phyloP scores from a whole-genome alignment of 2,797 vertebrate species.

The Ctenopoma multispine region DNA sequence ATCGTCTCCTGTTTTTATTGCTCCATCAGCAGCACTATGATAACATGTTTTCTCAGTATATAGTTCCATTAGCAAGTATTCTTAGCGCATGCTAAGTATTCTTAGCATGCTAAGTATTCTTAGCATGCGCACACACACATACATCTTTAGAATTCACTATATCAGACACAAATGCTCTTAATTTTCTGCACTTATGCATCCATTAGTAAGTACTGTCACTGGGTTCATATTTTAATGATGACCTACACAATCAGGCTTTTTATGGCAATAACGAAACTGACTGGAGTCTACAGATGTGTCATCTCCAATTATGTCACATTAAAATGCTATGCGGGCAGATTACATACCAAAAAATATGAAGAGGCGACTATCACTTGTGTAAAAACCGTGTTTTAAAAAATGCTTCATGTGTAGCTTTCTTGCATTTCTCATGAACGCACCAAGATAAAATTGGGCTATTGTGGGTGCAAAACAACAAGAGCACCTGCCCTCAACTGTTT shows the following conservation, averaged over 20 bases:
- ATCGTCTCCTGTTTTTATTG: slow-evolving; percentile 1
- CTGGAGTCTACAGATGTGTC: slow-evolving; percentile 55
- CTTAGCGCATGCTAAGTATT: neutral
- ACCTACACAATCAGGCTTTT: slow-evolving; percentile 53
- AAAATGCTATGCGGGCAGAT: slow-evolving; percentile 52
- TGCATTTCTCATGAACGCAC: neutral
- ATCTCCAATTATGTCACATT: slow-evolving; percentile 62
- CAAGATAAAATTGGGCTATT: neutral
- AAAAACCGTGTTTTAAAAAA: no score
- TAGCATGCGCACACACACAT: neutral
- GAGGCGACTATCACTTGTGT: neutral
- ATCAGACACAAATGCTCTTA: slow-evolving; percentile 13
- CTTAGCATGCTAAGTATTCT: neutral
- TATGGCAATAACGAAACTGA: slow-evolving; percentile 46
- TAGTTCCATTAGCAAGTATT: slow-evolving; percentile 18
- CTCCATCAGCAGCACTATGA: neutral
- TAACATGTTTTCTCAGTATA: neutral
- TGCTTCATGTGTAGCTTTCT: neutral
- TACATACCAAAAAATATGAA: slow-evolving; percentile 17
- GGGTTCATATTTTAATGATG: slow-evolving; percentile 75
- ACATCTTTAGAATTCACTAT: slow-evolving; percentile 28
- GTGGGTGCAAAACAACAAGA: neutral
- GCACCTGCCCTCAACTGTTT: neutral
- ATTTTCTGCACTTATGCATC: slow-evolving; percentile 39
- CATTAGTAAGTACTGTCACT: slow-evolving; percentile 32